Evolutionary conservation across 2,113 vertebrate genomes (phyloP).

Genomic region (Erinaceus europaeus): DNA sequence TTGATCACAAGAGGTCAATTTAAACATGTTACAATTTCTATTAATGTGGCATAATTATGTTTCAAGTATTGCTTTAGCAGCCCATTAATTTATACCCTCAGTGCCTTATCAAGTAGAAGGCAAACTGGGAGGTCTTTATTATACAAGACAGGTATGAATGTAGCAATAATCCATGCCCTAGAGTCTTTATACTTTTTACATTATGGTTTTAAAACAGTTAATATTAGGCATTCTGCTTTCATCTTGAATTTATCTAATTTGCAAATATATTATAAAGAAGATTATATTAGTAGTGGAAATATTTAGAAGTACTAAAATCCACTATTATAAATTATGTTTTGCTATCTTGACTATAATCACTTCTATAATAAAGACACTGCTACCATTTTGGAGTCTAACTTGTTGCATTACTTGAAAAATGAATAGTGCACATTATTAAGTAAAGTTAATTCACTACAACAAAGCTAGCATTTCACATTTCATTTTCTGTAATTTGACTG

Average conservation of each 20-base stretch:
- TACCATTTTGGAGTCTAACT: neutral
- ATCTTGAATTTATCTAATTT: constrained; percentile 8
- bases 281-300: constrained; percentile 22
- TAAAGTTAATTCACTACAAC: neutral
- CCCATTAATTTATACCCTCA: constrained; percentile 20
- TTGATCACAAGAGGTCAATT: constrained; percentile 55
- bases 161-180: constrained; percentile 36
- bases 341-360: neutral
- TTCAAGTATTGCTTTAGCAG: constrained; percentile 32
- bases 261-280: constrained; percentile 29
- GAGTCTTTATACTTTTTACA: constrained; percentile 32
- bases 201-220: constrained; percentile 44
- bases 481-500: neutral
- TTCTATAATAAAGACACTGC: constrained; percentile 37
- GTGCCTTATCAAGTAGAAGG: constrained; percentile 2
- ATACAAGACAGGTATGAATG: constrained; percentile 44
- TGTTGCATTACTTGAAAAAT: neutral
- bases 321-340: constrained; percentile 11
- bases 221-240: constrained; percentile 29
- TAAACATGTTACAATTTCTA: constrained; percentile 19
- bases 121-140: neutral
- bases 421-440: constrained; percentile 14
- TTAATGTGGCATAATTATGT: constrained; percentile 37
- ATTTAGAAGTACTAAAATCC: neutral
- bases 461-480: constrained; percentile 20